phyloP scores from a whole-genome alignment of 2,113 vertebrate genomes.

The Sula dactylatra region DNA sequence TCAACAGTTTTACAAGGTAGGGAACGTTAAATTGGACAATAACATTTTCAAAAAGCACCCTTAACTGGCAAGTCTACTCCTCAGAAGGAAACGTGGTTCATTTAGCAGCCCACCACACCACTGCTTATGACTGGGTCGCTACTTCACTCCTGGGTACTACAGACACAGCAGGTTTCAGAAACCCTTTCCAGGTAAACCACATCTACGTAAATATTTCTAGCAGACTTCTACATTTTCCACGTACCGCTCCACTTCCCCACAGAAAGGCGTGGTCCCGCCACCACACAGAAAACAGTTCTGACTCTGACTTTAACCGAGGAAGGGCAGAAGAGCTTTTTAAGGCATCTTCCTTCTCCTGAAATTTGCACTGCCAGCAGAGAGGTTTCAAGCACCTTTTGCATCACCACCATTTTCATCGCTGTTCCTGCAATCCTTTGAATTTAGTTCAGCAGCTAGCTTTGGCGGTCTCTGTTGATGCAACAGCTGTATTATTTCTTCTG shows the following conservation, averaged over 20 bases:
- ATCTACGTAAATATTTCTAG: accelerated
- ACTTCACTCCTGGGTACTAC: not conserved
- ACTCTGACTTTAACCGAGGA: not conserved
- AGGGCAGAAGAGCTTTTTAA: not conserved
- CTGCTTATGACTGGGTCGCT: not conserved
- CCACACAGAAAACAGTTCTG: accelerated
- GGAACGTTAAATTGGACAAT: not conserved
- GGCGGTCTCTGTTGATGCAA: not conserved
- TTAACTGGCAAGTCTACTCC: accelerated
- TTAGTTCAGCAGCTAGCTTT: not conserved
- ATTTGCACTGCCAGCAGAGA: not conserved
- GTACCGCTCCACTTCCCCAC: not conserved
- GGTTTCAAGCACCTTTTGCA: not conserved
- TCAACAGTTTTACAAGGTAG: not conserved
- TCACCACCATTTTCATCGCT: too few species aligned
- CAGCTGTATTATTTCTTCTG: too few species aligned
- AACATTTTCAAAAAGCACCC: not conserved
- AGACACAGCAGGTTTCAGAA: not conserved
- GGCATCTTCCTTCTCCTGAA: not conserved
- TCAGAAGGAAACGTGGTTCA: accelerated
- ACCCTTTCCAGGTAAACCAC: not conserved
- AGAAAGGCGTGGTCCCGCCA: too few species aligned
- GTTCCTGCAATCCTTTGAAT: not conserved
- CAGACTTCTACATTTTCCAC: not conserved
- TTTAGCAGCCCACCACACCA: not conserved